Conservation (phyloP, 1,140 invertebrate species). For the Lepidurus couesii region DNA sequence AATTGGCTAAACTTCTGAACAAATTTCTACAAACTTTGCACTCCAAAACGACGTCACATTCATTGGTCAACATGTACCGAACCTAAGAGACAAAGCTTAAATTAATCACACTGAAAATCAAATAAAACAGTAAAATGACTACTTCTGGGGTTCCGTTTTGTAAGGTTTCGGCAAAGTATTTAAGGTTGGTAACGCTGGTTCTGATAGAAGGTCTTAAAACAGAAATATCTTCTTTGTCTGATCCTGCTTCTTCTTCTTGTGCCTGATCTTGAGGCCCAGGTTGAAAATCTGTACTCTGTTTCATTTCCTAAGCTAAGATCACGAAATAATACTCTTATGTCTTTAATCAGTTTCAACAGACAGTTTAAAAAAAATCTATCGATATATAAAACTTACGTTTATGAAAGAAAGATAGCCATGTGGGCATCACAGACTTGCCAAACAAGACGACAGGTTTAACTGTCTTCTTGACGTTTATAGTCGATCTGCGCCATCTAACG, state of each 20-base stretch:
- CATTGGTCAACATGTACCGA: conserved; percentile 60
- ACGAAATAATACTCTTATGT: too few species aligned
- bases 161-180: background rate
- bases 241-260: background rate
- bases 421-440: too few species aligned
- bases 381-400: too few species aligned
- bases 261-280: background rate
- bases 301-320: background rate
- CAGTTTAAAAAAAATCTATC: too few species aligned
- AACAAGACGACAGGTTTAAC: too few species aligned
- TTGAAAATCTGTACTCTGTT: background rate
- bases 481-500: too few species aligned
- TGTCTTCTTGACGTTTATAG: too few species aligned
- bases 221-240: background rate
- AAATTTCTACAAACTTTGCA: conserved; percentile 76
- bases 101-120: background rate
- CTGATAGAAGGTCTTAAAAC: background rate
- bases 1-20: conserved; percentile 74
- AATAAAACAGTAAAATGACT: conserved; percentile 25
- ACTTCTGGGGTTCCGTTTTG: conserved; percentile 12
- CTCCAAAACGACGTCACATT: conserved; percentile 78
- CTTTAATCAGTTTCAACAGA: too few species aligned
- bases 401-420: too few species aligned
- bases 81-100: conserved; percentile 53
- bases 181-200: background rate